Base-by-base conservation (phyloP, 2,113 vertebrate species). In the Okapia johnstoni region DNA sequence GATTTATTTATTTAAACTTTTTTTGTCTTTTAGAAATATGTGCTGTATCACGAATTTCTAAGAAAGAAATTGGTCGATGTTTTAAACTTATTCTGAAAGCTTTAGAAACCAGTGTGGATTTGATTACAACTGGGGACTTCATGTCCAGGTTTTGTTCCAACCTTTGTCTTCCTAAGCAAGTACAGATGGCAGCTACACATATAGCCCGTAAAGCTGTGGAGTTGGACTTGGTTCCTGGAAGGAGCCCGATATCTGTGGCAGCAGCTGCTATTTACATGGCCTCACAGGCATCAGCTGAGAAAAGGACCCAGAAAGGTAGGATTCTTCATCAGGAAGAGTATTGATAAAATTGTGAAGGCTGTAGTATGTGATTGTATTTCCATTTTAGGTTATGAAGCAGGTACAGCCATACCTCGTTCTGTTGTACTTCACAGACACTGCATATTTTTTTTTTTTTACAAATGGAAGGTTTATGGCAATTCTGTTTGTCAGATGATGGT, bases 71-170 rank as follows among this genome's bases (percentile, higher is more conserved):
- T 57, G 99, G 99, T 13, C 99, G 99, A n/a, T 99, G 99, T 98
- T 99, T 99, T 97, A 99, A 99, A 94, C 99, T 99, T 52, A 99
- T 99, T 98, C 98, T 99, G 98, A 99, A 99, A 98, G 99, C 99
- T 25, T 98, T 99, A 73, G 99, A 99, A 99, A 99, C 99, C 60
- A 99, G 99, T 28, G 99, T 99, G 97, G 99, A 99, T 98, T 99
- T 99, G 97, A 99, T 99, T 98, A 99, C 99, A 96, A 99, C 99
- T 0, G 99, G 99, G 85, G 99, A 99, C 98, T 99, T 99, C 98
- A 99, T 99, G 99, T 99, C 99, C 85, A 99, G 99, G 61, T 99
- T 99, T 99, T 99, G 99, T 98, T 99, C 99, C 95, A 99, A 99
- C 98, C 99, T 99, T 94, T 99, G 99, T 81, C 98, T 99, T 97